A percentile compares a stretch with the other conserved stretches of the same genome.
These are phyloP conservation scores for Cyaniris semiargus DNA, from an alignment of 2,888 invertebrate species.

Conservation along the genomic window DNA sequence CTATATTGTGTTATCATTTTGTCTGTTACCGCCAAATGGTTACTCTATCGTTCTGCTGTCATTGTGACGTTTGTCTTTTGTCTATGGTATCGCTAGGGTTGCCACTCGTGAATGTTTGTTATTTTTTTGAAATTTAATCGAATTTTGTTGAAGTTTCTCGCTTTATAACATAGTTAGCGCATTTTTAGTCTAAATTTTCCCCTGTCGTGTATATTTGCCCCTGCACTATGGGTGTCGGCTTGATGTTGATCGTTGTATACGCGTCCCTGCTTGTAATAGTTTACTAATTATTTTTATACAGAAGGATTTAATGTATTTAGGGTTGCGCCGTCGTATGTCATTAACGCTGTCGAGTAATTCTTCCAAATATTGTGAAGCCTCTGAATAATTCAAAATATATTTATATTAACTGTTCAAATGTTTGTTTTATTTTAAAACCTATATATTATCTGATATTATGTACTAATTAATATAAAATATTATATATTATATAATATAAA, in stretches of 20 bases:
- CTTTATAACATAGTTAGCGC: conserved; percentile 38
- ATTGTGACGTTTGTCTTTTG: conserved; percentile 18
- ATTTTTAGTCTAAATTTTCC: conserved; percentile 48
- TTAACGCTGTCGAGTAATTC: conserved; percentile 67
- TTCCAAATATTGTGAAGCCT: conserved; percentile 81
- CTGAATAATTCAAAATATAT: conserved; percentile 81
- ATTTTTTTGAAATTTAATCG: conserved; percentile 28
- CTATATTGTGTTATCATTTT: not conserved
- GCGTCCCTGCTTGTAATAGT: conserved; percentile 32
- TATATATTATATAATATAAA: no score
- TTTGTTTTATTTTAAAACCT: conserved; percentile 65
- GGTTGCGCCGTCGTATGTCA: conserved; percentile 52
- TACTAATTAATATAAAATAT: no score
- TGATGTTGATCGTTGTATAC: conserved; percentile 48
- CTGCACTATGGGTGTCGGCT: conserved; percentile 53
- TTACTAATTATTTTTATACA: conserved; percentile 54
- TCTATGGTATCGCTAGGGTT: conserved; percentile 2
- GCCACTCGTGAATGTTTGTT: conserved; percentile 4
- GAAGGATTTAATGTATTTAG: conserved; percentile 46
- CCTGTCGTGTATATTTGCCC: conserved; percentile 38
- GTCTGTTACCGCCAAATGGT: not conserved
- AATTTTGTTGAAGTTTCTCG: conserved; percentile 28
- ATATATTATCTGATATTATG: no score
- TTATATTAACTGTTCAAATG: conserved; percentile 80
- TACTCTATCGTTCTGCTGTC: not conserved